phyloP scores from a whole-genome alignment of 1,140 invertebrate genomes.

The Drosophila punjabiensis region DNA sequence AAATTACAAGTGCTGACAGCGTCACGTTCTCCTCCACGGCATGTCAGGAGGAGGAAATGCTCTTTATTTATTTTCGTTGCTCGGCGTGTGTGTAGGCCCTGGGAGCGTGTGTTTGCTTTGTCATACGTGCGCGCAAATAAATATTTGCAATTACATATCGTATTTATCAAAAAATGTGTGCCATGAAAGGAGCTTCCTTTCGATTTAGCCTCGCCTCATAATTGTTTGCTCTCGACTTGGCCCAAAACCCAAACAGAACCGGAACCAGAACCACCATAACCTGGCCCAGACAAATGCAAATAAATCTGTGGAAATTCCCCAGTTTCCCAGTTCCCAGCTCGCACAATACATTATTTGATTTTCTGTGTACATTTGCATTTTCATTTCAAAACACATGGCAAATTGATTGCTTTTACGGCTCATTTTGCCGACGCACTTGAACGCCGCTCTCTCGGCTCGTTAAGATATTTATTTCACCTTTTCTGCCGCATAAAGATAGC shows the following conservation, averaged over 20 bases:
- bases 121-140: conserved; percentile 73
- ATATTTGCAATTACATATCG: conserved; percentile 81
- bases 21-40: conserved; percentile 52
- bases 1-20: conserved; percentile 75
- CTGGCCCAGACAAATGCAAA: conserved; percentile 53
- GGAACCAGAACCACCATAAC: not conserved
- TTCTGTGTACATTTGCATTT: conserved; percentile 62
- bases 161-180: conserved; percentile 66
- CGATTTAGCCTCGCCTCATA: conserved; percentile 13
- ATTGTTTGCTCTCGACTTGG: conserved; percentile 18
- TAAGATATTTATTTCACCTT: conserved; percentile 71
- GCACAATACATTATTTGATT: conserved; percentile 54
- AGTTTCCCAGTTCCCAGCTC: conserved; percentile 19
- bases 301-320: conserved; percentile 62
- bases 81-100: conserved; percentile 36
- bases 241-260: conserved; percentile 10
- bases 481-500: conserved; percentile 56
- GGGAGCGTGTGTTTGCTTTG: conserved; percentile 66
- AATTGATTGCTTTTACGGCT: conserved; percentile 82
- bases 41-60: conserved; percentile 17
- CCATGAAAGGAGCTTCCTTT: conserved; percentile 29
- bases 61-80: conserved; percentile 51
- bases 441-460: conserved; percentile 54
- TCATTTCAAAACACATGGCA: conserved; percentile 72
- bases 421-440: conserved; percentile 67